Conservation (phyloP, 1,140 invertebrate species). For the Nixonia krombeini region DNA sequence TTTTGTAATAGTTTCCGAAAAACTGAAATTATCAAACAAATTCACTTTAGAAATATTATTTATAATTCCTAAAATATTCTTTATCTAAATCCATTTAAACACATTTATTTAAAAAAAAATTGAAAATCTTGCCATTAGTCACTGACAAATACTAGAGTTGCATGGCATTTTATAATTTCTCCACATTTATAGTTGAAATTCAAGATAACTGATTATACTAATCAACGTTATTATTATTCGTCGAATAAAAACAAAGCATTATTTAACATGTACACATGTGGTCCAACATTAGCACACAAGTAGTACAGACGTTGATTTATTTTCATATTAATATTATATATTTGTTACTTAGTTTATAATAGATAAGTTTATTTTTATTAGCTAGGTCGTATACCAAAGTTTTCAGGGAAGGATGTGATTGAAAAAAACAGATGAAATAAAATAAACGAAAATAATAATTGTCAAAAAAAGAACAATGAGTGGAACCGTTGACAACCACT, state of each 20-base stretch:
- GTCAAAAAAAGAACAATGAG: conserved; percentile 16
- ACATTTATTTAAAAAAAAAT: too few relatives aligned
- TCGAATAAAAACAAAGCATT: conserved; percentile 41
- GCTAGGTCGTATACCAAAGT: conserved; percentile 51
- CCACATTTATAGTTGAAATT: not conserved
- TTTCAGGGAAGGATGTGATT: conserved; percentile 46
- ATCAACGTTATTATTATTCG: conserved; percentile 6
- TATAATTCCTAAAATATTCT: too few relatives aligned
- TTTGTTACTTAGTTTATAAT: conserved; percentile 63
- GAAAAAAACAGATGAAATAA: conserved; percentile 15
- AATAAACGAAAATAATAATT: conserved; percentile 22
- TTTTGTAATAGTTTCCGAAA: too few relatives aligned
- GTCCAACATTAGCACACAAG: conserved; percentile 61
- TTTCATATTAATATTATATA: conserved; percentile 59
- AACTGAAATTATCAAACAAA: too few relatives aligned
- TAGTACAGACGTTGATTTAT: conserved; percentile 61
- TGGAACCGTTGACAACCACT: conserved; percentile 20
- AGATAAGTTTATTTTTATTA: conserved; percentile 59
- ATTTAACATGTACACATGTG: conserved; percentile 55
- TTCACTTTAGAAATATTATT: too few relatives aligned
- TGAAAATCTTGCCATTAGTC: not conserved
- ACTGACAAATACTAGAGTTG: too few relatives aligned
- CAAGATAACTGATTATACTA: conserved; percentile 12
- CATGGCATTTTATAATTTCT: too few relatives aligned
- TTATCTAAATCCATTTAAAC: too few relatives aligned